Conservation (phyloP, 2,113 vertebrate species). For the Neolamprologus cancellatus region DNA sequence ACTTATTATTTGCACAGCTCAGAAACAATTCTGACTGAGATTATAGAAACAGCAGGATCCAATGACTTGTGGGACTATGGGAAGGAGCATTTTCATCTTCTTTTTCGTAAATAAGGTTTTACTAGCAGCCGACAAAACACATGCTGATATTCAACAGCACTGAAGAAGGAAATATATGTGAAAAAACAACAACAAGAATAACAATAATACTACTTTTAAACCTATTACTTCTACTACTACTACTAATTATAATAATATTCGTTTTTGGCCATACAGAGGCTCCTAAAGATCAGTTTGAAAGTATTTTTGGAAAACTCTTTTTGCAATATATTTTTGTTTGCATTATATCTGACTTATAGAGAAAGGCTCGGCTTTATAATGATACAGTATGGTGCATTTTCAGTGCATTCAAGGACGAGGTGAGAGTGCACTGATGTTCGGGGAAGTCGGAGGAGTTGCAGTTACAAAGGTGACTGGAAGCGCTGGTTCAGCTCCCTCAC, state of each 20-base stretch:
- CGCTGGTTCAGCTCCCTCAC: not conserved
- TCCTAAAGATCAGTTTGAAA: not conserved
- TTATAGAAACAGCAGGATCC: not conserved
- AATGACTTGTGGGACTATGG: not conserved
- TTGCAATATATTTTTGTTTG: not conserved
- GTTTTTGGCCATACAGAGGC: not conserved
- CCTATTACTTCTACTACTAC: not conserved
- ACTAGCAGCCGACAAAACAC: not conserved
- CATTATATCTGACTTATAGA: not conserved
- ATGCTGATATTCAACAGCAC: not conserved
- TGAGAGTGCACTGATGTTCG: not conserved
- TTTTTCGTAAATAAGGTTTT: not conserved
- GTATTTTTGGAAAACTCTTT: not conserved
- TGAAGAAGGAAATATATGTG: not conserved
- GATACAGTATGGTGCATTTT: not conserved
- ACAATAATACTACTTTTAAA: not conserved
- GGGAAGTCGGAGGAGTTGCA: not conserved
- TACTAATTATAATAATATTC: not conserved
- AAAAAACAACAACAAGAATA: not conserved
- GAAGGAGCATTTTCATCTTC: not conserved
- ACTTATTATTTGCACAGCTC: not conserved
- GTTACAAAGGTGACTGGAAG: not conserved
- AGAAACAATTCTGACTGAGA: not conserved
- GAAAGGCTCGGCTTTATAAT: not conserved
- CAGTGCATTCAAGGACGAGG: not conserved